phyloP scores from a whole-genome alignment of 2,797 vertebrate genomes.

The Allobates femoralis region DNA sequence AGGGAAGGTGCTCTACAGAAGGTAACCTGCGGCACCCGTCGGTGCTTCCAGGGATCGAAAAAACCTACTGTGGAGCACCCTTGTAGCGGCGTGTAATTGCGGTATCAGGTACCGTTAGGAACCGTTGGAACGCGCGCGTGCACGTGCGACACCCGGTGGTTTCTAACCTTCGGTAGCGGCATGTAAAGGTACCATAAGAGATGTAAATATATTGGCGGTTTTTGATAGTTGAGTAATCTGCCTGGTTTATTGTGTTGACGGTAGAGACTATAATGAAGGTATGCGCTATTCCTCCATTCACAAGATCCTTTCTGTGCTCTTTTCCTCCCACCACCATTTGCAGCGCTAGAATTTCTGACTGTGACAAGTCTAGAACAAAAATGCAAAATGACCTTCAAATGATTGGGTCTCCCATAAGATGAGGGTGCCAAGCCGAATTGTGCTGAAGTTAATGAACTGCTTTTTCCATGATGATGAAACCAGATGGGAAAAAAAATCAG shows the following conservation, averaged over 20 bases:
- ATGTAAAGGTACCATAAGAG: no score
- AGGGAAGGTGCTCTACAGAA: no score
- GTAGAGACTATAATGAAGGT: neutral
- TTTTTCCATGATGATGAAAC: neutral
- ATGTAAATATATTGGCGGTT: neutral
- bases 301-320: neutral
- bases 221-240: neutral
- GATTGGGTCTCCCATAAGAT: neutral
- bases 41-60: no score
- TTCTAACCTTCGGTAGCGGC: no score
- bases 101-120: no score
- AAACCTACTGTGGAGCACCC: no score
- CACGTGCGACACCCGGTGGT: no score
- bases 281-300: neutral
- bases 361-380: neutral
- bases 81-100: no score
- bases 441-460: neutral
- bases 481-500: constrained; percentile 2
- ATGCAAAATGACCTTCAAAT: neutral
- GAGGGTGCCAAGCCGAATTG: neutral
- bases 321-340: no score
- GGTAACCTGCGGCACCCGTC: no score
- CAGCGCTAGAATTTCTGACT: neutral
- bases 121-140: no score
- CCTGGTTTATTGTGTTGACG: neutral